Percentiles rank a stretch among this genome's conserved stretches.
Evolutionary conservation across 2,888 invertebrate species (phyloP).

Genomic region (Sipunculus nudus): DNA sequence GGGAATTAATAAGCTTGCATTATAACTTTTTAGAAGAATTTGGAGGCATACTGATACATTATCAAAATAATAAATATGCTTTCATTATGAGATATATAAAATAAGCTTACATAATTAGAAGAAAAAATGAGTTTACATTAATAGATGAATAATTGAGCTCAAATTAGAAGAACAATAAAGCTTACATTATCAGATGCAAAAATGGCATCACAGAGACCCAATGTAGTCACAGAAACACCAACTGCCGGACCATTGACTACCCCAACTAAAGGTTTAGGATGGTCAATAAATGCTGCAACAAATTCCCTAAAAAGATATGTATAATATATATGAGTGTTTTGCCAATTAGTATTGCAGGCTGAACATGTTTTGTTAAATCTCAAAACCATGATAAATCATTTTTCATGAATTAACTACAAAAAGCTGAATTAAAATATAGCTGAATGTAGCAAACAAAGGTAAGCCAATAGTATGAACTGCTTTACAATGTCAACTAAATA

Average conservation of each 20-base stretch:
- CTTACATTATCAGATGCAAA: constrained; percentile 82
- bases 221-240: constrained; percentile 86
- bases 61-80: no score
- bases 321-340: no score
- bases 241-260: constrained; percentile 94
- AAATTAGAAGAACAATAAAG: background rate
- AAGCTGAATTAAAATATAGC: no score
- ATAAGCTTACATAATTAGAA: background rate
- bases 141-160: background rate
- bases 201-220: constrained; percentile 87
- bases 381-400: no score
- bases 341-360: background rate
- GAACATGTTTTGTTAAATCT: background rate
- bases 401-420: no score
- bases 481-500: no score
- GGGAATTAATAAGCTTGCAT: no score
- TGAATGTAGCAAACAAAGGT: no score
- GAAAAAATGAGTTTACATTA: background rate
- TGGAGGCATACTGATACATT: no score
- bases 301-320: constrained; percentile 72
- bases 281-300: constrained; percentile 81
- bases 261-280: constrained; percentile 87
- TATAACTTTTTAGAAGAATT: no score
- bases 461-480: no score
- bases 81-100: background rate